These are phyloP conservation scores for Serrognathus titanus DNA, from an alignment of 2,888 invertebrate genomes.

Conservation along the genomic window DNA sequence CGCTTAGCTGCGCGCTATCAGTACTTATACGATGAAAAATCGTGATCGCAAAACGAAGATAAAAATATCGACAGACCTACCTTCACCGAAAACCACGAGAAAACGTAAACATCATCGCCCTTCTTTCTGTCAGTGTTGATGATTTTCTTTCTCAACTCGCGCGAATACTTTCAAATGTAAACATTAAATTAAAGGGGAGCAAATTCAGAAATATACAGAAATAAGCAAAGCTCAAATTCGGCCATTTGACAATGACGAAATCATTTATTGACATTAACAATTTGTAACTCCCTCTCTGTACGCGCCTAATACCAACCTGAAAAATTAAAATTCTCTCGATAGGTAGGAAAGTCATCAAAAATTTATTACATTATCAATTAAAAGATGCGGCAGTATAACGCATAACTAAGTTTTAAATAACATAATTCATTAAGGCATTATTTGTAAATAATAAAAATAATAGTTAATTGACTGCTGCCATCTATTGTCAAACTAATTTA, in stretches of 20 bases:
- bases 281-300: conserved; percentile 4
- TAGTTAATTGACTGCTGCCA: no score
- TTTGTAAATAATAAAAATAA: no score
- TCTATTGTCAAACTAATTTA: no score
- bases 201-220: background rate
- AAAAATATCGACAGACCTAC: conserved; percentile 26
- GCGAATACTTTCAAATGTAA: background rate
- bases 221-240: background rate
- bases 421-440: no score
- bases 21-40: conserved; percentile 16
- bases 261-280: background rate
- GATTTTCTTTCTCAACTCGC: no score
- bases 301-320: no score
- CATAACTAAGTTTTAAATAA: no score
- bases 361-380: no score
- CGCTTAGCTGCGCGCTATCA: conserved; percentile 8
- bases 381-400: no score
- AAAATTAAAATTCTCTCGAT: no score
- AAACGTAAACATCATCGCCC: conserved; percentile 11
- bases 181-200: background rate
- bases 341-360: no score
- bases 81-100: conserved; percentile 20
- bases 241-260: background rate
- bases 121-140: background rate
- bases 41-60: conserved; percentile 16